These are phyloP conservation scores for Nomada hirtipes DNA, from an alignment of 2,888 invertebrate species.

Conservation along the genomic window DNA sequence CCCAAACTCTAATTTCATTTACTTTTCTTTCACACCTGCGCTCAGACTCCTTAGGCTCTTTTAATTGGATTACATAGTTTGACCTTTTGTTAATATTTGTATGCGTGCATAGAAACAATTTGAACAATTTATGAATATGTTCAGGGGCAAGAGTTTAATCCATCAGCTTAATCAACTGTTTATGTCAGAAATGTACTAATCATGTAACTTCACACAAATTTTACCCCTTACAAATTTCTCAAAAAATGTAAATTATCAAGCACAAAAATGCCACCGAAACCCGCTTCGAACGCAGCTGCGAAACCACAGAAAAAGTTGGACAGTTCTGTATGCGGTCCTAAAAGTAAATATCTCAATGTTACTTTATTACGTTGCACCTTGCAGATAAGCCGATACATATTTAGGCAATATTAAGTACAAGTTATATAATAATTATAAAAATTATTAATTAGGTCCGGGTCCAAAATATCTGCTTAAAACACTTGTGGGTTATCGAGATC, in stretches of 20 bases:
- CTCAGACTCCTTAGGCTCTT: too few relatives aligned
- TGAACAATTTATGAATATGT: neutral
- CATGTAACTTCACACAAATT: conserved; percentile 21
- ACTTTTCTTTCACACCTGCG: too few relatives aligned
- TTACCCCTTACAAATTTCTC: conserved; percentile 1
- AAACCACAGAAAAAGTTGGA: neutral
- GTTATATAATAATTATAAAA: neutral
- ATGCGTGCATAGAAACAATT: neutral
- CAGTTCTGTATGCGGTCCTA: conserved; percentile 21
- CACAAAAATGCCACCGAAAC: conserved; percentile 53
- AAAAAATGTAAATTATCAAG: conserved; percentile 51
- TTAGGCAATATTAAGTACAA: neutral
- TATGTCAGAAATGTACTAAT: conserved; percentile 35
- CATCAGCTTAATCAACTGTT: conserved; percentile 27
- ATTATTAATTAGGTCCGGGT: conserved; percentile 84
- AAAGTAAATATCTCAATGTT: conserved; percentile 44
- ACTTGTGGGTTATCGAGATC: conserved; percentile 87
- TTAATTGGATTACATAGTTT: too few relatives aligned
- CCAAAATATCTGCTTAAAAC: conserved; percentile 87
- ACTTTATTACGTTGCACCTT: neutral
- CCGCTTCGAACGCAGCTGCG: neutral
- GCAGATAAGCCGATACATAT: neutral
- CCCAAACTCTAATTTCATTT: too few relatives aligned
- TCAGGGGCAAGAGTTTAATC: conserved; percentile 1
- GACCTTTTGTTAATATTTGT: neutral